These are phyloP conservation scores for Ecdyonurus torrentis DNA, from an alignment of 2,888 invertebrate genomes.

Conservation along the genomic window DNA sequence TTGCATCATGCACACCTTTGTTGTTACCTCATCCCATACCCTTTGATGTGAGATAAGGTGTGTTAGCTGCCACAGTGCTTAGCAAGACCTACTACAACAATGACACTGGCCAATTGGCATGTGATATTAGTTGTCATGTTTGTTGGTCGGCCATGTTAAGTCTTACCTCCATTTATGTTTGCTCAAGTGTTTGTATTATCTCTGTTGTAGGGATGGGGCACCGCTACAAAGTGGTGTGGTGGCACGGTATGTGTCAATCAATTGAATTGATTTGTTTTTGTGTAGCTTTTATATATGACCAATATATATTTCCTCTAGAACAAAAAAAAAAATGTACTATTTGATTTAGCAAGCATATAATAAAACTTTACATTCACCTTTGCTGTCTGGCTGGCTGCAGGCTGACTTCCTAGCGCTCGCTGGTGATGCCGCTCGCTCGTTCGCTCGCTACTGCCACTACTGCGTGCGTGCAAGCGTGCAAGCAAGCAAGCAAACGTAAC, in stretches of 20 bases:
- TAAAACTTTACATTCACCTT: not conserved
- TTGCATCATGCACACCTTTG: not conserved
- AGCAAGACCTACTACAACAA: not conserved
- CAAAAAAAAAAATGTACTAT: not conserved
- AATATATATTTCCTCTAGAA: not conserved
- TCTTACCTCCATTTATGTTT: not conserved
- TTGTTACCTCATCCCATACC: not conserved
- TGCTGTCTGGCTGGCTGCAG: not conserved
- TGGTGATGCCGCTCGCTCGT: not conserved
- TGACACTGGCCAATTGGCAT: too few species aligned
- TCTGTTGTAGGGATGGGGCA: constrained; percentile 16
- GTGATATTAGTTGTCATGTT: too few species aligned
- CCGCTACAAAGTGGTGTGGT: constrained; percentile 16
- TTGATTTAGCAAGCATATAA: not conserved
- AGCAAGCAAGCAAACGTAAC: too few species aligned
- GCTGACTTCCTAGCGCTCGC: not conserved
- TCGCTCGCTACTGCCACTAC: not conserved
- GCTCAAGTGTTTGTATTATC: constrained; percentile 5
- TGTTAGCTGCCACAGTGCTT: not conserved
- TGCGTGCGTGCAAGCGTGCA: not conserved
- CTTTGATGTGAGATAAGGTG: not conserved
- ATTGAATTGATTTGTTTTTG: not conserved
- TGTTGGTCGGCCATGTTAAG: not conserved
- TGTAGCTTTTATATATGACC: not conserved
- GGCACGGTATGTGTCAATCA: constrained; percentile 14